These are phyloP conservation scores for Alloscopus bannaensis DNA, from an alignment of 2,888 invertebrate species.

Conservation along the genomic window DNA sequence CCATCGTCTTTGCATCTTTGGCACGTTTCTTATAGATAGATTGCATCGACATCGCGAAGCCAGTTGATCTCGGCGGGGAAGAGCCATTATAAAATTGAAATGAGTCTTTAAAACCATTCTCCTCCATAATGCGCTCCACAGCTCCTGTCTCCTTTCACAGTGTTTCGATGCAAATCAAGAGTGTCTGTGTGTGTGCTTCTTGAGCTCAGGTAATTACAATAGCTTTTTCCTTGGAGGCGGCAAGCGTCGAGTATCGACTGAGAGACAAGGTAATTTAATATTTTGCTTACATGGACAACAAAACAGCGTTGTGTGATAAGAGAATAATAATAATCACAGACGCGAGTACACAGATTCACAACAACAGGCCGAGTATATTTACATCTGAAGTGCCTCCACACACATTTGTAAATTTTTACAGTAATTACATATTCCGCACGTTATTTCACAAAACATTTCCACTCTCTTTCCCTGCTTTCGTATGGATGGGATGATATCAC, in stretches of 20 bases:
- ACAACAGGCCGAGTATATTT: neutral
- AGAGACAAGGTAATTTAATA: slow-evolving; percentile 52
- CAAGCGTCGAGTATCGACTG: slow-evolving; percentile 19
- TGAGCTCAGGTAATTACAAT: neutral
- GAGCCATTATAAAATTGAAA: slow-evolving; percentile 66
- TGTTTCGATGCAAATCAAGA: neutral
- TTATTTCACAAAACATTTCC: too few relatives aligned
- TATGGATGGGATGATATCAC: too few relatives aligned
- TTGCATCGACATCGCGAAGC: slow-evolving; percentile 61
- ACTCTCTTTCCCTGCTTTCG: neutral
- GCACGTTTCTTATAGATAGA: slow-evolving; percentile 62
- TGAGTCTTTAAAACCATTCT: slow-evolving; percentile 49
- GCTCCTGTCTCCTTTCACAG: slow-evolving; percentile 41
- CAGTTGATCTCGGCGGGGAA: slow-evolving; percentile 64
- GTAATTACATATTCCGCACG: neutral
- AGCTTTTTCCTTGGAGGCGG: slow-evolving; percentile 14
- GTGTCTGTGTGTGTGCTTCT: neutral
- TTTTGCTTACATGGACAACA: slow-evolving; percentile 49
- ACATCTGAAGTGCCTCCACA: neutral
- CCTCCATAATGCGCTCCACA: slow-evolving; percentile 34
- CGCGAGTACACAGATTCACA: neutral
- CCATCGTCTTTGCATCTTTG: slow-evolving; percentile 61
- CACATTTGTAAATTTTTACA: neutral
- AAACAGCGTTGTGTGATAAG: too few relatives aligned
- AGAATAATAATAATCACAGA: too few relatives aligned